These are phyloP conservation scores for Zaprionus africanus DNA, from an alignment of 1,140 invertebrate genomes.

Conservation along the genomic window DNA sequence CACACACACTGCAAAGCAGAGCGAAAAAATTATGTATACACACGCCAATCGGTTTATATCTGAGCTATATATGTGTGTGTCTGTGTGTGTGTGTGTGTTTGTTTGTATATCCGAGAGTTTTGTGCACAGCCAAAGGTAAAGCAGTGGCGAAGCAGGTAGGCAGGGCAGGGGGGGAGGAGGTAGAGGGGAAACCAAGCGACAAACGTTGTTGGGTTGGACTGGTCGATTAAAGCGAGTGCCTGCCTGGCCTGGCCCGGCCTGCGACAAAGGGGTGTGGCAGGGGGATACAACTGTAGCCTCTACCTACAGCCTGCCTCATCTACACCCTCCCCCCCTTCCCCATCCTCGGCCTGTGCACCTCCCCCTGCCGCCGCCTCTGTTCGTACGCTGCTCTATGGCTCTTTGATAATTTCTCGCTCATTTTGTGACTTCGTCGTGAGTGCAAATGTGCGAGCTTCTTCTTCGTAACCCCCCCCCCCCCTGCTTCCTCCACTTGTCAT, in stretches of 20 bases:
- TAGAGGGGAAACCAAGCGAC: conserved; percentile 23
- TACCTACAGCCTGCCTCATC: background rate
- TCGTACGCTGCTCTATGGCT: conserved; percentile 20
- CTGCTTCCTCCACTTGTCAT: background rate
- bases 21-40: conserved; percentile 51
- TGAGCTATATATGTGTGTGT: conserved; percentile 28
- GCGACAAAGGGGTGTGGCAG: background rate
- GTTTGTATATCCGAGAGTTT: conserved; percentile 25
- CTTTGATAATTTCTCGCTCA: conserved; percentile 72
- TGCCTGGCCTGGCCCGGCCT: background rate
- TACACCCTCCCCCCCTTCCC: background rate
- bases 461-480: background rate
- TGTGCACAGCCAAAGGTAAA: background rate
- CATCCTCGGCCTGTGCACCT: background rate
- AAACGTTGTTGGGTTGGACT: conserved; percentile 44
- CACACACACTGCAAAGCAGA: conserved; percentile 18
- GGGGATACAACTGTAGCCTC: background rate
- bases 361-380: background rate
- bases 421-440: conserved; percentile 60
- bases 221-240: conserved; percentile 42
- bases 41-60: conserved; percentile 50
- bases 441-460: conserved; percentile 42
- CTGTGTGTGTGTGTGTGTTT: conserved; percentile 19
- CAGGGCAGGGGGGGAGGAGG: background rate
- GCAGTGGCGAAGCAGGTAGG: background rate